These are phyloP conservation scores for Spea bombifrons DNA, from an alignment of 2,113 vertebrate genomes.

Conservation along the genomic window DNA sequence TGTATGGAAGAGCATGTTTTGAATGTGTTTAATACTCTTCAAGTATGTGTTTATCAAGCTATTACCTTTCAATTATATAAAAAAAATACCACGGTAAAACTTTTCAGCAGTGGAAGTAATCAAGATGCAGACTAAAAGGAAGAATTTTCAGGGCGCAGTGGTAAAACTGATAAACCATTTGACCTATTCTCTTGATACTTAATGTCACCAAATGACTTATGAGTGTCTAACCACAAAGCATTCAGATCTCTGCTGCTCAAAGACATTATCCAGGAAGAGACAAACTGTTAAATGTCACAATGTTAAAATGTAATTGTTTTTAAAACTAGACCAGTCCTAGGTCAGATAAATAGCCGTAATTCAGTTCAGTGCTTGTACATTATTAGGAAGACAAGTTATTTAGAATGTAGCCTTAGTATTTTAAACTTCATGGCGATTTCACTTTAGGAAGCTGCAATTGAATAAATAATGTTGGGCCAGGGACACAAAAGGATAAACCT, in stretches of 20 bases:
- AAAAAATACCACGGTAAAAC: not conserved
- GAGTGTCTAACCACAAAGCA: not conserved
- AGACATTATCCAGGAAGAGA: not conserved
- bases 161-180: conserved; percentile 22
- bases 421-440: no score
- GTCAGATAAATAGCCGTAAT: conserved; percentile 12
- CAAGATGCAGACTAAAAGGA: not conserved
- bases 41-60: not conserved
- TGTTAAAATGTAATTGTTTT: not conserved
- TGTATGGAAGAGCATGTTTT: not conserved
- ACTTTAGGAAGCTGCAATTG: no score
- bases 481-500: no score
- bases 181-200: conserved; percentile 21
- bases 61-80: not conserved
- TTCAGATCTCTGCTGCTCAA: not conserved
- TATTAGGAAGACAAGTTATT: not conserved
- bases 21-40: conserved; percentile 1
- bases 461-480: no score
- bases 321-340: not conserved
- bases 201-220: conserved; percentile 21
- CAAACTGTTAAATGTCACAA: not conserved
- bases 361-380: not conserved
- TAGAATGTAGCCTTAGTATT: not conserved
- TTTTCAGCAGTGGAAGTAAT: not conserved
- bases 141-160: not conserved